Percentiles rank a stretch among this genome's conserved stretches.
Conservation (phyloP, 2,113 vertebrate species). For the Platycercus adscitus region DNA sequence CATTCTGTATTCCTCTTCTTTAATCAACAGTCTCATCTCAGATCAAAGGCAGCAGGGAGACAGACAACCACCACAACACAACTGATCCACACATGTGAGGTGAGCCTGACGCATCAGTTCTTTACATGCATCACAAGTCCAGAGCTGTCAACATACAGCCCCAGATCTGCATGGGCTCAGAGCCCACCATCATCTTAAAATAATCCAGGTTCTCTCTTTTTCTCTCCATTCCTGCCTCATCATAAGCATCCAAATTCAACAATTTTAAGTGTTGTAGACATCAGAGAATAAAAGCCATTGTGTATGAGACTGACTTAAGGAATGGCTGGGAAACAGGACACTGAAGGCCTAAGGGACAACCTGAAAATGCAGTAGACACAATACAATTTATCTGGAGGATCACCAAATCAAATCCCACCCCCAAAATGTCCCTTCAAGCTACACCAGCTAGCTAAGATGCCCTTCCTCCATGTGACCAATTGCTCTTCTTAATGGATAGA, state of each 20-base stretch:
- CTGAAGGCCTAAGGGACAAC: not conserved
- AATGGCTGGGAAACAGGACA: not conserved
- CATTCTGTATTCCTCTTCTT: not conserved
- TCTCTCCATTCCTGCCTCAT: not conserved
- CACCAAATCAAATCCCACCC: not conserved
- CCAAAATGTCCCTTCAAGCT: not conserved
- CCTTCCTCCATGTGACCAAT: not conserved
- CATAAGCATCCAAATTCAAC: not conserved
- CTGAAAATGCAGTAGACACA: not conserved
- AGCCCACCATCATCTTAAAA: not conserved
- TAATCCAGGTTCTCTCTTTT: not conserved
- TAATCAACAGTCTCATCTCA: not conserved
- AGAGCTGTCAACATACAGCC: not conserved
- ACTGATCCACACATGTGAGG: not conserved
- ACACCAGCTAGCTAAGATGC: not conserved
- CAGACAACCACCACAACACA: rapidly evolving
- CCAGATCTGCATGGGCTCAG: not conserved
- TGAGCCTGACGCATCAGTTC: not conserved
- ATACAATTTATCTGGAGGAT: not conserved
- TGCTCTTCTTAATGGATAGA: not conserved
- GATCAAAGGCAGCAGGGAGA: not conserved
- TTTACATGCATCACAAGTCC: not conserved
- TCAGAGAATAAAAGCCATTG: not conserved
- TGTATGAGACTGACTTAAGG: not conserved
- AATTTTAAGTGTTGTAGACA: not conserved